Percentiles rank a stretch among this genome's conserved stretches.
phyloP scores from a whole-genome alignment of 2,797 vertebrate species.

The Poecilia picta region DNA sequence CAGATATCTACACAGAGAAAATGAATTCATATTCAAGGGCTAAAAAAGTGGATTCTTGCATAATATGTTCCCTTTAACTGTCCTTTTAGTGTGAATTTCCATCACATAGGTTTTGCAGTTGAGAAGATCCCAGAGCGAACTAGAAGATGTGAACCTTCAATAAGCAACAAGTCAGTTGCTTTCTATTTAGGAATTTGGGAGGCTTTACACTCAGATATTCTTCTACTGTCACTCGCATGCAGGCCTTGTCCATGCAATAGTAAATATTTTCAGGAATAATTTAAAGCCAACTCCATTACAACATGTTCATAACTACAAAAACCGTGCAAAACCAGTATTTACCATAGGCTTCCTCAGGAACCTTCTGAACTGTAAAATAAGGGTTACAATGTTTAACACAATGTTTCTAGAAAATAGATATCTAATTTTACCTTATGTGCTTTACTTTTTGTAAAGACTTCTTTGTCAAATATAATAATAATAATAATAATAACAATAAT shows the following conservation, averaged over 20 bases:
- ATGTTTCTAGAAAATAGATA: background rate
- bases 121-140: background rate
- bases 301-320: constrained; percentile 7
- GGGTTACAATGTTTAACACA: constrained; percentile 36
- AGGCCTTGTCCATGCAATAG: constrained; percentile 27
- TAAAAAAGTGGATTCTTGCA: too few species aligned
- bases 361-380: constrained; percentile 77
- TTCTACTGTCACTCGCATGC: background rate
- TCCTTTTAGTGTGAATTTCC: background rate
- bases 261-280: background rate
- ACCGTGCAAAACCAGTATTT: constrained; percentile 60
- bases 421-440: background rate
- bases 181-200: background rate
- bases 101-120: background rate
- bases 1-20: too few species aligned
- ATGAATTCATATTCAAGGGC: too few species aligned
- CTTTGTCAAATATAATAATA: background rate
- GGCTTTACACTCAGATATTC: background rate
- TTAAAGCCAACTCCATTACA: background rate
- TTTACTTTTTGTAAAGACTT: background rate
- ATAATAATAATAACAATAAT: background rate
- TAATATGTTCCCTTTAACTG: too few species aligned
- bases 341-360: constrained; percentile 80
- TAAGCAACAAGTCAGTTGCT: background rate
- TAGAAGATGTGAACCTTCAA: background rate